Percentiles rank a stretch among this genome's conserved stretches.
These are phyloP conservation scores for Flexamia atlantica DNA, from an alignment of 2,888 invertebrate genomes.

Conservation along the genomic window DNA sequence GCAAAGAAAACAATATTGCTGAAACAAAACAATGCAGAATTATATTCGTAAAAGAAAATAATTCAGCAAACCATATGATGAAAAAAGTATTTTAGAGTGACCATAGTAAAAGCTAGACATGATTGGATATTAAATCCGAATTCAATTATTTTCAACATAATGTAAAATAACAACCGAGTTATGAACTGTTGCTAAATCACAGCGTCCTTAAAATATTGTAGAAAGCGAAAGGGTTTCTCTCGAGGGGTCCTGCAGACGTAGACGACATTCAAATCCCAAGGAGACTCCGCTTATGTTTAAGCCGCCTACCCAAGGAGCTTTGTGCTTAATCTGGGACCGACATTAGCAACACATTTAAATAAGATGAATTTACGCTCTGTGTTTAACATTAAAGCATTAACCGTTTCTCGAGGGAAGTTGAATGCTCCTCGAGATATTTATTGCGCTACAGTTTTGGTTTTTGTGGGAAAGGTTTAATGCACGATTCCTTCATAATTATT, in stretches of 20 bases:
- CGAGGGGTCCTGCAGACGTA: constrained; percentile 1
- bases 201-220: neutral
- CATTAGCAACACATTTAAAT: constrained; percentile 43
- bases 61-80: too few species aligned
- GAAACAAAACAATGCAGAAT: too few species aligned
- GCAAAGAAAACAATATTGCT: too few species aligned
- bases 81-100: too few species aligned
- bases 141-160: too few species aligned
- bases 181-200: too few species aligned
- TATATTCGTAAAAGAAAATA: too few species aligned
- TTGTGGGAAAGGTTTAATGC: too few species aligned
- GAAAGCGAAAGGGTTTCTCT: neutral
- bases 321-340: constrained; percentile 21
- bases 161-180: too few species aligned
- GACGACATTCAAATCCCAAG: constrained; percentile 21
- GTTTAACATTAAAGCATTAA: constrained; percentile 24
- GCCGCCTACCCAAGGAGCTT: constrained; percentile 25
- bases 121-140: too few species aligned
- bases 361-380: constrained; percentile 22
- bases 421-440: neutral
- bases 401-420: neutral
- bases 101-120: too few species aligned
- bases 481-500: too few species aligned
- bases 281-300: neutral
- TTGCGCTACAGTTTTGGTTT: neutral